Evolutionary conservation across 2,888 invertebrate genomes (phyloP).

Genomic region (Lepidocyrtoides sp.): DNA sequence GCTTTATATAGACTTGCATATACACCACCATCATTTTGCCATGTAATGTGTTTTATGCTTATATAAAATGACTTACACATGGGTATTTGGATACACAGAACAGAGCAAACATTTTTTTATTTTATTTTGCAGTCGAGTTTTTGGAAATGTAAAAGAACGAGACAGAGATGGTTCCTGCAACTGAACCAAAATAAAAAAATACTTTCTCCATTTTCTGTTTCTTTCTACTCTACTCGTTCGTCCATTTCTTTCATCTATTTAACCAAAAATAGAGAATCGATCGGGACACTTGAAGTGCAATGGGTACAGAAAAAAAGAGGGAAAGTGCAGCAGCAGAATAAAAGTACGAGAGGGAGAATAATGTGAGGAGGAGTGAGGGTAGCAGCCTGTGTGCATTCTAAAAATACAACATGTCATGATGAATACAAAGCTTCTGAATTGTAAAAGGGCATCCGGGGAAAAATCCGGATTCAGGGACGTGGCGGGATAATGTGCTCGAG

Average conservation of each 20-base stretch:
- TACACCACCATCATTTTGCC: background rate
- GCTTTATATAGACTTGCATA: background rate
- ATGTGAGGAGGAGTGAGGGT: slow-evolving; percentile 3
- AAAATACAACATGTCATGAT: background rate
- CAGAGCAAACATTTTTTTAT: background rate
- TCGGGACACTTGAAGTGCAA: slow-evolving; percentile 40
- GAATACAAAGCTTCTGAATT: slow-evolving; percentile 23
- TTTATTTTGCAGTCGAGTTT: too few relatives aligned
- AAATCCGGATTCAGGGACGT: background rate
- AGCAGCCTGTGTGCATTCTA: background rate
- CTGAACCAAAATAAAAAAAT: background rate
- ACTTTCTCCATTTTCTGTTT: slow-evolving; percentile 6
- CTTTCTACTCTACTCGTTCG: background rate
- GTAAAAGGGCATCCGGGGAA: slow-evolving; percentile 33
- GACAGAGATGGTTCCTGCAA: background rate
- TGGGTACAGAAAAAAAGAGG: background rate
- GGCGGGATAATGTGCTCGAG: slow-evolving; percentile 18
- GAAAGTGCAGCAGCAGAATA: background rate
- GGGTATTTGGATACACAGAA: background rate
- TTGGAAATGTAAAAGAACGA: too few relatives aligned
- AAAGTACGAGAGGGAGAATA: background rate
- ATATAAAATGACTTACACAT: background rate
- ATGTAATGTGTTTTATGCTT: background rate
- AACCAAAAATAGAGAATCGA: slow-evolving; percentile 30
- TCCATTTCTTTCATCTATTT: background rate